Percentiles rank a stretch among this genome's conserved stretches.
Conservation (phyloP, 1,140 invertebrate genomes). For the Microvelia longipes region DNA sequence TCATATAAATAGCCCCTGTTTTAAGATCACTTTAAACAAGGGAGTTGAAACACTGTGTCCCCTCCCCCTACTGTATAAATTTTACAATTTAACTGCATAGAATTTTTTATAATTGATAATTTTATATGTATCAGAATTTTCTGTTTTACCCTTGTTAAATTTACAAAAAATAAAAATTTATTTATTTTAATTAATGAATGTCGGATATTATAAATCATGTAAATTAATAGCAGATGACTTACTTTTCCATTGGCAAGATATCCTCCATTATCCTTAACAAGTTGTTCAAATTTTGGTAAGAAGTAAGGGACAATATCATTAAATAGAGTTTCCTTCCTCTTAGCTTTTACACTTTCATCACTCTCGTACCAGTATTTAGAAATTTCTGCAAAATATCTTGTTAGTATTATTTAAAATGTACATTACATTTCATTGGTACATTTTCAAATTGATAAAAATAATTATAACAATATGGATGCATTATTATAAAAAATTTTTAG, state of each 20-base stretch:
- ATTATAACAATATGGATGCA: neutral
- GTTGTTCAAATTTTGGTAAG: constrained; percentile 36
- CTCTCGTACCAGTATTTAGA: neutral
- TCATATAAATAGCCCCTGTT: too few relatives aligned
- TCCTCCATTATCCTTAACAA: constrained; percentile 31
- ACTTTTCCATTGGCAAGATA: constrained; percentile 34
- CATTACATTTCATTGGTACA: neutral
- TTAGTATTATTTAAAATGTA: neutral
- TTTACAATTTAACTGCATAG: too few relatives aligned
- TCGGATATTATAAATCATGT: too few relatives aligned
- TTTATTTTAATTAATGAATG: too few relatives aligned
- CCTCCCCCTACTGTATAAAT: too few relatives aligned
- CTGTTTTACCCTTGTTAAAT: too few relatives aligned
- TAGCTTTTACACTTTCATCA: constrained; percentile 21
- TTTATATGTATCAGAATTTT: neutral
- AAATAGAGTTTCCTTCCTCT: constrained; percentile 18
- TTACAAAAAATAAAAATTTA: too few relatives aligned
- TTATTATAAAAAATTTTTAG: neutral
- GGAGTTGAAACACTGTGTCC: too few relatives aligned
- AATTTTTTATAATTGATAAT: too few relatives aligned
- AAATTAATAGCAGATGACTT: constrained; percentile 10
- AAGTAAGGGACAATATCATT: constrained; percentile 35
- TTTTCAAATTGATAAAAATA: neutral
- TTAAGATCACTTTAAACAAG: too few relatives aligned
- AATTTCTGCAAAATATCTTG: neutral